Evolutionary conservation across 2,888 invertebrate genomes (phyloP).

Genomic region (Malacosoma neustria): DNA sequence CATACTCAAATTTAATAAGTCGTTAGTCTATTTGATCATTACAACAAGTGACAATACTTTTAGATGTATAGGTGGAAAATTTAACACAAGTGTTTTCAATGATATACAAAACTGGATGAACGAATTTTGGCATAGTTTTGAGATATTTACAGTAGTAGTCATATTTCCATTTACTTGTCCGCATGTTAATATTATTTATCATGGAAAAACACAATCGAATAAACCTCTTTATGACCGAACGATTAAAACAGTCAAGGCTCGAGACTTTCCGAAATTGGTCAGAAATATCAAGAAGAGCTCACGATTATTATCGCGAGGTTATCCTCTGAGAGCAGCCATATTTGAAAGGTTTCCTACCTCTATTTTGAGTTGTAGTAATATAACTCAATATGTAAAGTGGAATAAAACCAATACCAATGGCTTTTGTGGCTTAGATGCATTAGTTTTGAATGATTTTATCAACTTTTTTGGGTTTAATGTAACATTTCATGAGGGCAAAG

Average conservation of each 20-base stretch:
- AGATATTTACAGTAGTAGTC: constrained; percentile 19
- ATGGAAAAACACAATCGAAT: constrained; percentile 17
- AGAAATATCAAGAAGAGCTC: constrained; percentile 10
- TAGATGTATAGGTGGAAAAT: constrained; percentile 22
- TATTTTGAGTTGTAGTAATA: constrained; percentile 22
- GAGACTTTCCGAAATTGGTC: constrained; percentile 9
- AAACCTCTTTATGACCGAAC: constrained; percentile 28
- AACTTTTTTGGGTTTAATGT: constrained; percentile 28
- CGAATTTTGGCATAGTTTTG: constrained; percentile 28
- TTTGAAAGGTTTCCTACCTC: constrained; percentile 39
- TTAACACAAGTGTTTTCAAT: constrained; percentile 13
- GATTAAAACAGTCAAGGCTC: constrained; percentile 18
- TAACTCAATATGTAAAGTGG: constrained; percentile 21
- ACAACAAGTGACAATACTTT: constrained; percentile 16
- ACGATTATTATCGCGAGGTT: constrained; percentile 20
- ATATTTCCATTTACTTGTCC: constrained; percentile 32
- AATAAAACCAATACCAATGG: constrained; percentile 18
- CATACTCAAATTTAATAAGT: constrained; percentile 17
- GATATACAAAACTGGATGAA: constrained; percentile 26
- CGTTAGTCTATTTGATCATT: constrained; percentile 23
- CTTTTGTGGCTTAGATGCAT: constrained; percentile 37
- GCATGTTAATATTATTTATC: constrained; percentile 21
- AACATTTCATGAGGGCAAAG: constrained; percentile 11
- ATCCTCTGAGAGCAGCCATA: constrained; percentile 30
- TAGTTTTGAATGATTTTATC: constrained; percentile 33